Percentiles rank a stretch among this genome's conserved stretches.
Evolutionary conservation across 1,140 invertebrate species (phyloP).

Genomic region (Agrilus planipennis): DNA sequence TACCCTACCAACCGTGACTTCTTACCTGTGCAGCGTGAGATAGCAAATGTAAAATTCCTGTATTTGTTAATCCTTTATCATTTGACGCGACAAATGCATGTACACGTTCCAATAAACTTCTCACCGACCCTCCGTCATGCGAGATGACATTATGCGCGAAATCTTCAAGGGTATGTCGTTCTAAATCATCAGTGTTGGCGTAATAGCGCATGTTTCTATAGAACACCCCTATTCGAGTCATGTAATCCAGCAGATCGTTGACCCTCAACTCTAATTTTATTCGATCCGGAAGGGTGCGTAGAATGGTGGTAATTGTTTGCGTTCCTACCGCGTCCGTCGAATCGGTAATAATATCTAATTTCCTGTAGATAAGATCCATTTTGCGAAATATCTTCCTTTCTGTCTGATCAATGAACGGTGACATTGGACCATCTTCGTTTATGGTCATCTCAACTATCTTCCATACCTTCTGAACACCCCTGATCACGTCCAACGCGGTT

Average conservation of each 20-base stretch:
- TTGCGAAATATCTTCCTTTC: slow-evolving; percentile 27
- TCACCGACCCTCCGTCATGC: slow-evolving; percentile 46
- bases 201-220: slow-evolving; percentile 46
- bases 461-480: slow-evolving; percentile 47
- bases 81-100: slow-evolving; percentile 44
- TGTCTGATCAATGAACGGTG: slow-evolving; percentile 38
- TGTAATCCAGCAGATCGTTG: slow-evolving; percentile 42
- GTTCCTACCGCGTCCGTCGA: slow-evolving; percentile 33
- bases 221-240: slow-evolving; percentile 43
- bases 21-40: slow-evolving; percentile 40
- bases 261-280: slow-evolving; percentile 41
- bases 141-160: slow-evolving; percentile 55
- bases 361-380: slow-evolving; percentile 21
- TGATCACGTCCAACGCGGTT: slow-evolving; percentile 46
- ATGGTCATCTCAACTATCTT: slow-evolving; percentile 42
- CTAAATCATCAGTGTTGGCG: slow-evolving; percentile 34
- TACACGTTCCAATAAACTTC: slow-evolving; percentile 51
- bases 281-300: slow-evolving; percentile 32
- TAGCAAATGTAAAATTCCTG: slow-evolving; percentile 37
- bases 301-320: slow-evolving; percentile 25
- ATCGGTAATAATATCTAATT: slow-evolving; percentile 16
- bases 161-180: slow-evolving; percentile 50
- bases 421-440: slow-evolving; percentile 41
- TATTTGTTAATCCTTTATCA: slow-evolving; percentile 27
- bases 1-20: too few relatives aligned